Evolutionary conservation across 2,888 invertebrate species (phyloP).

Genomic region (Crocallis elinguaria): DNA sequence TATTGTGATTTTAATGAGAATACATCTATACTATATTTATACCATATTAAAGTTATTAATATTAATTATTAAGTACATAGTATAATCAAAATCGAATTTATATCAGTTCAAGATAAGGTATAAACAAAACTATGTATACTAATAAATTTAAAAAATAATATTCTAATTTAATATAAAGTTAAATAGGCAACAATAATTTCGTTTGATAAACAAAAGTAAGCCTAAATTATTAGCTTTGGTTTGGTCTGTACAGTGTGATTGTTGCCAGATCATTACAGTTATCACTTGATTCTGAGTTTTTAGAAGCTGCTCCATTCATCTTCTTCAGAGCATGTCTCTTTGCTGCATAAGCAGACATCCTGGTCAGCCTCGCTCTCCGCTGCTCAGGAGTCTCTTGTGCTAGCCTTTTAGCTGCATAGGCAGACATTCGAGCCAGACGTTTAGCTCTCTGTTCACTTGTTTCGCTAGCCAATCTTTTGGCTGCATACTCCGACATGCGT

Average conservation of each 20-base stretch:
- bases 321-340: slow-evolving; percentile 69
- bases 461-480: slow-evolving; percentile 68
- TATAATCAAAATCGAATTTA: neutral
- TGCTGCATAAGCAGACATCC: slow-evolving; percentile 79
- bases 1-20: slow-evolving; percentile 3
- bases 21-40: neutral
- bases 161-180: neutral
- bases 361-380: slow-evolving; percentile 60
- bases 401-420: slow-evolving; percentile 73
- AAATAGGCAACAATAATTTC: slow-evolving; percentile 4
- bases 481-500: slow-evolving; percentile 79
- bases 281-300: slow-evolving; percentile 1
- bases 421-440: slow-evolving; percentile 75
- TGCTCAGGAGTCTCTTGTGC: slow-evolving; percentile 74
- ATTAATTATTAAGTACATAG: no score
- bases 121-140: neutral
- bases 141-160: neutral
- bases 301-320: slow-evolving; percentile 16
- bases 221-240: slow-evolving; percentile 10
- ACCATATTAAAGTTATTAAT: neutral
- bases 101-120: slow-evolving; percentile 4
- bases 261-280: slow-evolving; percentile 1
- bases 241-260: neutral
- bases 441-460: slow-evolving; percentile 68
- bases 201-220: neutral